Conservation (phyloP, 2,113 vertebrate species). For the Mormyrus lacerda region DNA sequence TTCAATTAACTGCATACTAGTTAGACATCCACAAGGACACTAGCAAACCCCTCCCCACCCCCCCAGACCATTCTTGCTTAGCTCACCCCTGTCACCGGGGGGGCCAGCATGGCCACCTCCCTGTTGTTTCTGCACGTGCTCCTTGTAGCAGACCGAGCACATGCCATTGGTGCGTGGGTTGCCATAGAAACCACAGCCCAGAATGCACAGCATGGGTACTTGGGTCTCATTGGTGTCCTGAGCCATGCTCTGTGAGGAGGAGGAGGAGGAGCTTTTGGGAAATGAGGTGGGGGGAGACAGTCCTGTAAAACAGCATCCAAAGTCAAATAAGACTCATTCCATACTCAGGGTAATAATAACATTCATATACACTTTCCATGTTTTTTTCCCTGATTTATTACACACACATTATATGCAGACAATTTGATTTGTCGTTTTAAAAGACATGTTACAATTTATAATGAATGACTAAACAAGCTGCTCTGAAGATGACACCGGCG, state of each 20-base stretch:
- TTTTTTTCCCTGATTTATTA: neutral
- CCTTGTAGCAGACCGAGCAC: conserved; percentile 85
- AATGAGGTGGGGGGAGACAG: conserved; percentile 2
- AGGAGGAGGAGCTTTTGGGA: neutral
- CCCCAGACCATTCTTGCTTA: neutral
- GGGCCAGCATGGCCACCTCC: conserved; percentile 66
- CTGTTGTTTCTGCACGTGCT: conserved; percentile 76
- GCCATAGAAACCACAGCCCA: conserved; percentile 80
- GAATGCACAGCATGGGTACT: conserved; percentile 74
- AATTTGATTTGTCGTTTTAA: neutral
- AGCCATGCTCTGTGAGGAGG: conserved; percentile 61
- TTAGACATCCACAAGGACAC: neutral
- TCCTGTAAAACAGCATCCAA: neutral
- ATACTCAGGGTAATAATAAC: neutral
- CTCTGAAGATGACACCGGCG: neutral
- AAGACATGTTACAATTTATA: neutral
- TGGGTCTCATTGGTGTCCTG: conserved; percentile 82
- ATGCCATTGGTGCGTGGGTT: conserved; percentile 81
- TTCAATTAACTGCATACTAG: neutral
- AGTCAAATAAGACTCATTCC: neutral
- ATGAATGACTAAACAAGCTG: neutral
- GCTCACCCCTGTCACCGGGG: conserved; percentile 60
- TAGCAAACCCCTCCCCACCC: neutral
- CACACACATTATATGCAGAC: neutral
- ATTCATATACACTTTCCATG: neutral